A percentile compares a stretch with the other conserved stretches of the same genome.
Evolutionary conservation across 2,888 invertebrate species (phyloP).

Genomic region (Phyllotreta striolata): DNA sequence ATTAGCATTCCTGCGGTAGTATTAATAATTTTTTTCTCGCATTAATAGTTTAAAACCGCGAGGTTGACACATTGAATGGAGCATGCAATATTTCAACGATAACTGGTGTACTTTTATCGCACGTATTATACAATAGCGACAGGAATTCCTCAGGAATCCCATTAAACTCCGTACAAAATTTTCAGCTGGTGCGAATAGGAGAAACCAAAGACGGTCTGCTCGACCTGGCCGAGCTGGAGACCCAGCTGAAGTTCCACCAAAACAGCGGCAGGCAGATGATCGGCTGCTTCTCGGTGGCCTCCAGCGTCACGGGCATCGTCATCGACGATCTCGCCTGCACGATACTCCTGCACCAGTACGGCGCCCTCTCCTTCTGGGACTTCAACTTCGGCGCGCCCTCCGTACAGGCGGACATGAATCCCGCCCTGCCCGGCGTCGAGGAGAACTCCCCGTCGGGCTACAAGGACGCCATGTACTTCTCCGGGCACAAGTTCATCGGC

Average conservation of each 20-base stretch:
- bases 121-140: neutral
- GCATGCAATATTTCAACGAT: neutral
- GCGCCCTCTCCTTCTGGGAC: slow-evolving; percentile 89
- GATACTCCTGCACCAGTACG: slow-evolving; percentile 79
- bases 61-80: neutral
- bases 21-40: no score
- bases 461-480: slow-evolving; percentile 90
- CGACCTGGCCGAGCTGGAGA: slow-evolving; percentile 79
- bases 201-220: slow-evolving; percentile 83
- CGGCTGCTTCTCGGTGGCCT: slow-evolving; percentile 75
- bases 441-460: slow-evolving; percentile 68
- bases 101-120: no score
- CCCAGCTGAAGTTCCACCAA: slow-evolving; percentile 71
- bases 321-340: slow-evolving; percentile 86
- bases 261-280: slow-evolving; percentile 74
- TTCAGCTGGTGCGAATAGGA: slow-evolving; percentile 78
- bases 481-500: slow-evolving; percentile 90
- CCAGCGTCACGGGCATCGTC: slow-evolving; percentile 69
- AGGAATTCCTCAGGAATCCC: neutral
- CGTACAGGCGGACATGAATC: slow-evolving; percentile 84
- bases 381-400: slow-evolving; percentile 87
- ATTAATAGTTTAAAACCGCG: no score
- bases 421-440: slow-evolving; percentile 73
- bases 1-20: no score
- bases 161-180: slow-evolving; percentile 35